Evolutionary conservation across 2,888 invertebrate genomes (phyloP).

Genomic region (Hydraecia micacea): DNA sequence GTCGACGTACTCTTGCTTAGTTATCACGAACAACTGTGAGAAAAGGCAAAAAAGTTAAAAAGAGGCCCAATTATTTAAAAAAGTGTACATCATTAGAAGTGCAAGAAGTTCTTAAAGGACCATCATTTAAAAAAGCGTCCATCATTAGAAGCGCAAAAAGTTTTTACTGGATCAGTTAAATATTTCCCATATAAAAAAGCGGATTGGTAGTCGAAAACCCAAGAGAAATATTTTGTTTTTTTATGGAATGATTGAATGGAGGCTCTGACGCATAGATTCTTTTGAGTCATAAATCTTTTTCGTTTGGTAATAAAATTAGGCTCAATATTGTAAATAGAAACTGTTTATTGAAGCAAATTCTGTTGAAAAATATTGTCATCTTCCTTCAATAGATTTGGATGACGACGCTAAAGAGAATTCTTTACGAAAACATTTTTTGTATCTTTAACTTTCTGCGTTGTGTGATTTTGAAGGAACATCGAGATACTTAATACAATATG

Average conservation of each 20-base stretch:
- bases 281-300: background rate
- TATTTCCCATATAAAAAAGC: background rate
- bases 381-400: constrained; percentile 4
- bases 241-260: background rate
- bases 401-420: background rate
- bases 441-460: fast-evolving
- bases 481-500: background rate
- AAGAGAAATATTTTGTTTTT: background rate
- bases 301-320: background rate
- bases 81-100: too few species aligned
- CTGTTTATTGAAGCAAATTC: constrained; percentile 6
- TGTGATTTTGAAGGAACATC: background rate
- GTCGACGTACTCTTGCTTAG: too few species aligned
- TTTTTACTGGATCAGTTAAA: background rate
- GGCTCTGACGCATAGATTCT: background rate
- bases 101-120: too few species aligned
- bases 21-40: too few species aligned
- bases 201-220: background rate
- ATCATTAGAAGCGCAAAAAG: background rate
- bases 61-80: too few species aligned
- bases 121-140: background rate
- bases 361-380: constrained; percentile 7
- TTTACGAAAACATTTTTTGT: background rate
- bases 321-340: background rate
- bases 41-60: too few species aligned